Evolutionary conservation across 2,888 invertebrate species (phyloP), one percentile per base, ranked within the genome.

Genomic region (Cephus sareptanus): DNA sequence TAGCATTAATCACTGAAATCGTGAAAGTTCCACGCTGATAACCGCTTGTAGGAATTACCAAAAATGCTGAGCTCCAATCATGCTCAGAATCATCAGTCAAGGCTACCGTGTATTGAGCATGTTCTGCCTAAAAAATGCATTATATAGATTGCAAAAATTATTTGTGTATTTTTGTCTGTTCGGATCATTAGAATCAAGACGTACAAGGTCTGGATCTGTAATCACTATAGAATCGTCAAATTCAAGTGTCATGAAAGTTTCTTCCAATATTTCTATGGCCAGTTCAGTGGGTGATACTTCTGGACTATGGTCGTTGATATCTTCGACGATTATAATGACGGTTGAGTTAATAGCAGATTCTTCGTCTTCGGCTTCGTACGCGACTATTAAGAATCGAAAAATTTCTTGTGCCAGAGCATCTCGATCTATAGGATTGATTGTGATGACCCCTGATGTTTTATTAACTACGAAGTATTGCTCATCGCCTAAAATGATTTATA

Each of bases 291-390:
- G 86, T 23, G 92, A 85, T 0, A 94, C 93, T 83, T 87, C 85
- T 0, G 96, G 96, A 23, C 85, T 86, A 86, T 96, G 94, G 87
- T 96, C 95, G 87, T 96, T 96, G 37, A 95, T 92, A 85, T 94
- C 94, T 34, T 90, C 87, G 30, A 94, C 91, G 40, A 91, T 88
- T 56, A 92, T 87, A 13, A 86, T 87, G 31, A 92, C 85, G 12
- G 80, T 83, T 70, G 85, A 79, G 30, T 77, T 76, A 34, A 84
- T 83, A 11, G 79, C 78, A 1, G 87, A 86, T 3, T 76, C 80
- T 2, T 79, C 73, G 73, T 90, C 85, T 12, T 84, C 81, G 13
- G 83, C 83, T 86, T 92, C 92, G 78, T 87, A 91, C 1, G 92
- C 92, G 73, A 82, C 84, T 73, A 92, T 83, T 2, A 76, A 80